phyloP scores from a whole-genome alignment of 2,888 invertebrate species.

The Macrosiphum euphorbiae region DNA sequence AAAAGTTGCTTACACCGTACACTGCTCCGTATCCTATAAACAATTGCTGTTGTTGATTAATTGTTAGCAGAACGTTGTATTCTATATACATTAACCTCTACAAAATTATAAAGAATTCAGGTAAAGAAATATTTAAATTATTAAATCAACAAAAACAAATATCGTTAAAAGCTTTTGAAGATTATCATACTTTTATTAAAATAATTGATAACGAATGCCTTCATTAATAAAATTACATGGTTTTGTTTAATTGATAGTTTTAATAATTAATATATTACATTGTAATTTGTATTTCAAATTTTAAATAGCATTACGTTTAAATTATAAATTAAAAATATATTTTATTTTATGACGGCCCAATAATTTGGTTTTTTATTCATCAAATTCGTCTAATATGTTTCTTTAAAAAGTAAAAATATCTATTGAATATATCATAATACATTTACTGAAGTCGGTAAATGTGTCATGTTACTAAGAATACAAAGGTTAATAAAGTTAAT shows the following conservation, averaged over 20 bases:
- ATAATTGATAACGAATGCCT: background rate
- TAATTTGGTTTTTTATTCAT: background rate
- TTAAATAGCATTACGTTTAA: background rate
- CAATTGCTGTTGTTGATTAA: constrained; percentile 59
- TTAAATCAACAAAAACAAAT: constrained; percentile 35
- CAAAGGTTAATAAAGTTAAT: background rate
- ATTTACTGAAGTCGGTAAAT: background rate
- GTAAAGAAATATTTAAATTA: constrained; percentile 32
- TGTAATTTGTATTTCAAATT: background rate
- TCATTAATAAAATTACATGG: background rate
- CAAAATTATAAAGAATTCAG: constrained; percentile 42
- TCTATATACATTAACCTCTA: background rate
- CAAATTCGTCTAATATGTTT: background rate
- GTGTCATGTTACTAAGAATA: background rate
- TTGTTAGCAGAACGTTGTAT: constrained; percentile 40
- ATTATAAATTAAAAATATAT: background rate
- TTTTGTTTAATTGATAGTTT: background rate
- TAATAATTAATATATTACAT: background rate
- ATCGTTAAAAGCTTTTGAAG: constrained; percentile 25
- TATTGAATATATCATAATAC: background rate
- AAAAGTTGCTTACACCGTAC: constrained; percentile 39
- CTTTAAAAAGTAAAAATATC: background rate
- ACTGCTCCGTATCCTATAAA: constrained; percentile 21
- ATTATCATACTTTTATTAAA: background rate
- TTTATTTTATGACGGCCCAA: background rate